Base-by-base conservation (phyloP, 2,113 vertebrate species). In the Atrichornis clamosus region DNA sequence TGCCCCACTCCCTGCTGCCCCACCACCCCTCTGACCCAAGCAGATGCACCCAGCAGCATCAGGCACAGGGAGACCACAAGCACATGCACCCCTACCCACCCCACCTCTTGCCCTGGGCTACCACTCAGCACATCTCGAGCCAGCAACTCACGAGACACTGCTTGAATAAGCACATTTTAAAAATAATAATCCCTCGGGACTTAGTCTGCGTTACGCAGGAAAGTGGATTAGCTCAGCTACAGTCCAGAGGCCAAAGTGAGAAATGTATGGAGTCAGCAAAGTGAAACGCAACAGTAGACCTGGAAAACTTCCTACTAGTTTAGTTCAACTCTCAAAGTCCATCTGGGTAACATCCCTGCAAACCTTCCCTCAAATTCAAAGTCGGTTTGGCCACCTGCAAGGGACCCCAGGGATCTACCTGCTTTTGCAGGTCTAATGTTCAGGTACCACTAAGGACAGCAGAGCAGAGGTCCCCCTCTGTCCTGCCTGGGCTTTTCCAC, bases 141-240 rank as follows among this genome's bases (percentile, higher is more conserved):
- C 67, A 85, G 59, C 76, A 94, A 37, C 50, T 86, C n/a, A 2
- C 2, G 8, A 56, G 78, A 73, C 53, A n/a, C 22, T 30, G 53
- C 67, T 63, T 86, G 72, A 90, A 53, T 44, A 94, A 94, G 89
- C 80, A 91, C 41, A 72, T 87, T 86, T 89, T 50, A n/a, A 91
- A 97, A 93, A 90, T 83, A 94, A 72, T 16, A 88, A 89, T 42
- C 59, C 68, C 72, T 24, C 2, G 0, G 42, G 94, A 81, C 23
- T 89, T 28, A 58, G 75, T 47, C 76, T 85, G 64, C 13, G 5
- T 83, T 84, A 83, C 5, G 3, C 52, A 74, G 56, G 59, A 58
- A 83, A 90, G 24, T 8, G 24, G 73, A 95, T 88, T 63, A 93
- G n/a, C 59, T 70, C 42, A 86, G 76, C 76, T 81, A 52, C 55